Percentiles rank a stretch among this genome's conserved stretches.
phyloP scores from a whole-genome alignment of 2,888 invertebrate species.

The Heliconius erato region DNA sequence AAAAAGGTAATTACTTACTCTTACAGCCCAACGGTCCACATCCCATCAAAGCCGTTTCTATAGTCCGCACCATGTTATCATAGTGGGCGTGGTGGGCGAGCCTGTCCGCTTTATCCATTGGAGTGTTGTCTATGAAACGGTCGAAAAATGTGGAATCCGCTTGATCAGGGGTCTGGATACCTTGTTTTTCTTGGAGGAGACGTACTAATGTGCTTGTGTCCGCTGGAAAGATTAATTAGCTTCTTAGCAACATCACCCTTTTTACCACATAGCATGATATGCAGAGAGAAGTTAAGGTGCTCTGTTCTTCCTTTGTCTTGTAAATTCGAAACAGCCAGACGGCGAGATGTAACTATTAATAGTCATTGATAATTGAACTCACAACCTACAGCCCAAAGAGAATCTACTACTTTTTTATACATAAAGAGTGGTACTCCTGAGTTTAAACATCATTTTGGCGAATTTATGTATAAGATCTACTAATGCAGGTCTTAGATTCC shows the following conservation, averaged over 20 bases:
- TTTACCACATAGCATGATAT: neutral
- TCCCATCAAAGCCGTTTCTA: constrained; percentile 62
- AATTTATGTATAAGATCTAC: too few relatives aligned
- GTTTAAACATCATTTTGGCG: neutral
- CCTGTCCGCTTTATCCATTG: constrained; percentile 60
- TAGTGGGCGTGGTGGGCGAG: constrained; percentile 65
- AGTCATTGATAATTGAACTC: too few relatives aligned
- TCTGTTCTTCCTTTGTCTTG: neutral
- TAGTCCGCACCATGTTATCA: constrained; percentile 64
- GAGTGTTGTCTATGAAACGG: constrained; percentile 63
- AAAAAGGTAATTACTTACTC: constrained; percentile 58
- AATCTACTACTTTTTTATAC: neutral
- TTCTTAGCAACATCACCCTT: neutral
- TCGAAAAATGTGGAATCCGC: constrained; percentile 66
- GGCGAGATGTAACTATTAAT: too few relatives aligned
- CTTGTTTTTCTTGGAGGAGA: constrained; percentile 67
- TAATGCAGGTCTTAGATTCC: neutral
- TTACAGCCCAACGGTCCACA: constrained; percentile 68
- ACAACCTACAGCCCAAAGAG: too few relatives aligned
- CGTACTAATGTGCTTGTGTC: constrained; percentile 67
- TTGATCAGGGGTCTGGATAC: constrained; percentile 56
- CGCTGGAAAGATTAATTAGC: constrained; percentile 49
- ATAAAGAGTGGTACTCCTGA: neutral
- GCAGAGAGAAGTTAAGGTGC: neutral
- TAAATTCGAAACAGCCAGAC: neutral